Evolutionary conservation across 2,797 vertebrate species (phyloP).

Genomic region (Geotrypetes seraphini): DNA sequence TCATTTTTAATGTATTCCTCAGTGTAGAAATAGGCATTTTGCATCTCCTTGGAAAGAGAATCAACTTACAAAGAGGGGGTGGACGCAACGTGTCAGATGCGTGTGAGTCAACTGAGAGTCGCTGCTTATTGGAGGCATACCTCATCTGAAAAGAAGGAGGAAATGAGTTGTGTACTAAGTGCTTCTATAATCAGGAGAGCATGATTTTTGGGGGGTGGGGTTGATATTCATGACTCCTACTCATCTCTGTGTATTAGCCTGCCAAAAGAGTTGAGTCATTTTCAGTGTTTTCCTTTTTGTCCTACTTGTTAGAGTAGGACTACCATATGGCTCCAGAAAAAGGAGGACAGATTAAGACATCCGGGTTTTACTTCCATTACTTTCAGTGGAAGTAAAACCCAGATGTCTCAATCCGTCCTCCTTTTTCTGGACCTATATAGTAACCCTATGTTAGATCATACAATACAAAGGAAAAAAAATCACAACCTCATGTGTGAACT

Average conservation of each 20-base stretch:
- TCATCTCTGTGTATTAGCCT: conserved; percentile 20
- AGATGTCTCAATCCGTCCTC: too few species aligned
- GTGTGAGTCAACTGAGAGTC: conserved; percentile 1
- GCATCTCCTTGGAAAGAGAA: background rate
- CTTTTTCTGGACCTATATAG: too few species aligned
- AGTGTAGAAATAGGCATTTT: too few species aligned
- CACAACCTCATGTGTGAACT: too few species aligned
- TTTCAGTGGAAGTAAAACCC: too few species aligned
- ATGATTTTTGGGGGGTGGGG: conserved; percentile 20
- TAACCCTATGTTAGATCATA: too few species aligned
- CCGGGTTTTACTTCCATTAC: too few species aligned
- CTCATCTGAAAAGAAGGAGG: background rate
- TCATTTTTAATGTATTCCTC: background rate
- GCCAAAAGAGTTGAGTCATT: conserved; percentile 31
- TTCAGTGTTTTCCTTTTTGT: background rate
- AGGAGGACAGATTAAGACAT: too few species aligned
- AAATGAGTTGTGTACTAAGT: too few species aligned
- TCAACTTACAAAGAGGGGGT: background rate
- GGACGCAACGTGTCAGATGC: background rate
- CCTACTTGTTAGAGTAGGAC: too few species aligned
- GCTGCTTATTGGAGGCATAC: background rate
- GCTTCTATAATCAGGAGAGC: conserved; percentile 28
- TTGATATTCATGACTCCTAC: conserved; percentile 37
- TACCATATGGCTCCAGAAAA: too few species aligned
- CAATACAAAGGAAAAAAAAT: too few species aligned